These are phyloP conservation scores for Aphaenogaster ashmeadi DNA, from an alignment of 1,140 invertebrate genomes.

Conservation along the genomic window DNA sequence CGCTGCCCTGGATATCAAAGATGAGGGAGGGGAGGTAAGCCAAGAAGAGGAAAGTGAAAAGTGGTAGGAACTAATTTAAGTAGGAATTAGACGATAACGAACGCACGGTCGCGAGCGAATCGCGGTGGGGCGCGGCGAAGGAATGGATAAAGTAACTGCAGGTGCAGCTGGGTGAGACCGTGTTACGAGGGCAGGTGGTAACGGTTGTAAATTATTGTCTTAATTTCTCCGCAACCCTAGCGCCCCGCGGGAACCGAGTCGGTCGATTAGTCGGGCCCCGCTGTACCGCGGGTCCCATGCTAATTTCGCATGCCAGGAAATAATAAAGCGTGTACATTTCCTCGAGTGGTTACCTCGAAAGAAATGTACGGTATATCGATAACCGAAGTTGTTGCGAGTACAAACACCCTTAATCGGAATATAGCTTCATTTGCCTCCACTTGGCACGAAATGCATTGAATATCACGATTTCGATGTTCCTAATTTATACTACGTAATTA, in stretches of 20 bases:
- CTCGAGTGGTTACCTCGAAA: constrained; percentile 67
- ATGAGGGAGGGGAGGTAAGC: too few species aligned
- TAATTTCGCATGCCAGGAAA: constrained; percentile 82
- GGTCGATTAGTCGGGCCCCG: constrained; percentile 38
- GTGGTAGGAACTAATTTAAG: constrained; percentile 80
- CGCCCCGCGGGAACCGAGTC: constrained; percentile 60
- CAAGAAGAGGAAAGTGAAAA: constrained; percentile 16
- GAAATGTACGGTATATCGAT: constrained; percentile 13
- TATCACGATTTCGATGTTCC: background rate
- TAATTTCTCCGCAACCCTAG: constrained; percentile 79
- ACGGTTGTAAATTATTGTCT: constrained; percentile 85
- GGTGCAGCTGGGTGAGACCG: constrained; percentile 24
- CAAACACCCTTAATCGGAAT: background rate
- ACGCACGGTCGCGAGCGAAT: constrained; percentile 48
- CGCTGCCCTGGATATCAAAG: background rate
- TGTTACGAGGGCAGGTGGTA: constrained; percentile 56
- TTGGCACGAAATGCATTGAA: background rate
- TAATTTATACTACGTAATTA: background rate
- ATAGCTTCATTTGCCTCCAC: background rate
- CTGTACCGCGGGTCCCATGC: constrained; percentile 54
- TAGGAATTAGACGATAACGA: constrained; percentile 83
- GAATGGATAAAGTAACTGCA: constrained; percentile 40
- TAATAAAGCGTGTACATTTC: constrained; percentile 83
- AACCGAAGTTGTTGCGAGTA: background rate
- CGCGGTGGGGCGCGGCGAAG: background rate